These are phyloP conservation scores for Heliocidaris erythrogramma DNA, from an alignment of 35 echinoderm and acorn worm genomes.

Conservation along the genomic window DNA sequence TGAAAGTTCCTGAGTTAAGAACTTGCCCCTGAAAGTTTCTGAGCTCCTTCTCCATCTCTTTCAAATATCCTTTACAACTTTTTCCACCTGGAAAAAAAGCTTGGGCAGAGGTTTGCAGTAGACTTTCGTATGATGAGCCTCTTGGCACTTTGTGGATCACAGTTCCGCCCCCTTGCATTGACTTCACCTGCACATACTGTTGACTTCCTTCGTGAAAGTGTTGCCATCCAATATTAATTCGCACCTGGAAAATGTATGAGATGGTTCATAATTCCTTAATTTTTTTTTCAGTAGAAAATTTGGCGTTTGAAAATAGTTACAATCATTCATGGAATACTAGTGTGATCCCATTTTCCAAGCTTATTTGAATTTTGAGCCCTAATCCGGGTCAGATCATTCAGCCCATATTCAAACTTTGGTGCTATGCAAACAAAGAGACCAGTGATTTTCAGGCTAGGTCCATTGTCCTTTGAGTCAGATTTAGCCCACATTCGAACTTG, in stretches of 20 bases:
- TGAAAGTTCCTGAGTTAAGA: neutral
- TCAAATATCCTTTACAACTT: slow-evolving; percentile 22
- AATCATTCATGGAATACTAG: slow-evolving; percentile 30
- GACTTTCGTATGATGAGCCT: slow-evolving; percentile 19
- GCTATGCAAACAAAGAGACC: slow-evolving; percentile 5
- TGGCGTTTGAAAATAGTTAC: neutral
- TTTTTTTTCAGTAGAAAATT: slow-evolving; percentile 27
- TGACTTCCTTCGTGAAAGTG: neutral
- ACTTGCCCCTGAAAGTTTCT: neutral
- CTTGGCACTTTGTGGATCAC: slow-evolving; percentile 19
- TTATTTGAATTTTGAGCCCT: no score
- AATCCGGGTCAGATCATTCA: no score
- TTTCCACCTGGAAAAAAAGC: slow-evolving; percentile 20
- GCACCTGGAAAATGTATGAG: slow-evolving; percentile 36
- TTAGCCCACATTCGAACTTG: slow-evolving; percentile 24
- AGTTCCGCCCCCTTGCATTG: slow-evolving; percentile 23
- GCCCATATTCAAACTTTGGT: slow-evolving; percentile 8
- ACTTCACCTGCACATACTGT: slow-evolving; percentile 34
- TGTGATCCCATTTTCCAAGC: slow-evolving; percentile 24
- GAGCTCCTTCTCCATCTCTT: slow-evolving; percentile 21
- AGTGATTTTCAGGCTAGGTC: slow-evolving; percentile 35
- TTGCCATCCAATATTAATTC: slow-evolving; percentile 15
- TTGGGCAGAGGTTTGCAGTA: slow-evolving; percentile 26
- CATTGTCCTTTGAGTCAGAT: slow-evolving; percentile 30
- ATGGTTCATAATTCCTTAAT: slow-evolving; percentile 26